Evolutionary conservation across 1,140 invertebrate genomes (phyloP).

Genomic region (Cryptotermes secundus): DNA sequence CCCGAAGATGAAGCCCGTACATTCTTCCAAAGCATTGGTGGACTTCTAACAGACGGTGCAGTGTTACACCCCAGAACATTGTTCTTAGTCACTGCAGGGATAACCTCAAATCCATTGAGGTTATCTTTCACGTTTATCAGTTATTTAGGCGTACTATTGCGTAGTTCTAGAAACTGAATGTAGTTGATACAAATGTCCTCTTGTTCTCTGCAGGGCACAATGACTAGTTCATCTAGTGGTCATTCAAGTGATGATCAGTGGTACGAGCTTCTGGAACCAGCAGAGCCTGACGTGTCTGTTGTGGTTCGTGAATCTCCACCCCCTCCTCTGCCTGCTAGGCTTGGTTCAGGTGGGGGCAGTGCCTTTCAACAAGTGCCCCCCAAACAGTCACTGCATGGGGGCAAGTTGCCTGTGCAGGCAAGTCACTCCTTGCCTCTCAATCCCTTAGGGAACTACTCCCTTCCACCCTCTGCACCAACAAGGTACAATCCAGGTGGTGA

Average conservation of each 20-base stretch:
- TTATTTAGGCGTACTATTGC: too few species aligned
- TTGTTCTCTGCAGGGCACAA: constrained; percentile 15
- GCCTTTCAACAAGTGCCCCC: constrained; percentile 39
- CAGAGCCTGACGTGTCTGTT: constrained; percentile 39
- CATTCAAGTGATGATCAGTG: constrained; percentile 67
- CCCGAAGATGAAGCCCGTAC: too few species aligned
- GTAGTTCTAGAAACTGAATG: too few species aligned
- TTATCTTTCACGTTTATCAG: too few species aligned
- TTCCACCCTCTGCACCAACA: constrained; percentile 39
- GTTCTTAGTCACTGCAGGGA: too few species aligned
- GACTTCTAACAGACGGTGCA: too few species aligned
- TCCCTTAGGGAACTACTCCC: constrained; percentile 46
- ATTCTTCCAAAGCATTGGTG: too few species aligned
- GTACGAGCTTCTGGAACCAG: constrained; percentile 58
- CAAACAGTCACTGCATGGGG: constrained; percentile 24
- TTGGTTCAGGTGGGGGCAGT: constrained; percentile 40
- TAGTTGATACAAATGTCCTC: too few species aligned
- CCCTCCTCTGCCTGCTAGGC: constrained; percentile 54
- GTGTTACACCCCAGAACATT: too few species aligned
- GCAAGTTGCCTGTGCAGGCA: constrained; percentile 41
- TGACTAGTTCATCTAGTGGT: constrained; percentile 62
- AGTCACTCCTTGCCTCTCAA: constrained; percentile 48
- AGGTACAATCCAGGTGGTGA: neutral
- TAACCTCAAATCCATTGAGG: too few species aligned
- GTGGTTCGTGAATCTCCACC: constrained; percentile 43